These are phyloP conservation scores for Zele albiditarsus DNA, from an alignment of 2,888 invertebrate genomes.

Conservation along the genomic window DNA sequence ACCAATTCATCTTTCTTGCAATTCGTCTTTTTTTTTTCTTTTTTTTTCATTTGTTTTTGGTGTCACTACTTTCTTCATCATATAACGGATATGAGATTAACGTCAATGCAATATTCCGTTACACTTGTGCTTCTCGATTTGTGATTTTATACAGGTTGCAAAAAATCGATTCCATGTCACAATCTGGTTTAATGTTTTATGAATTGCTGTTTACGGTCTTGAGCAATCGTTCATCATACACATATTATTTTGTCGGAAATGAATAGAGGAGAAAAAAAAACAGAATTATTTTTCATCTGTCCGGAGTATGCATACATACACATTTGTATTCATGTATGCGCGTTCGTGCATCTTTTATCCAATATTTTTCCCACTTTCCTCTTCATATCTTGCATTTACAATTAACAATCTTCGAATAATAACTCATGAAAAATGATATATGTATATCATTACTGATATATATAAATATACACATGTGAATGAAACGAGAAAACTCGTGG, in stretches of 20 bases:
- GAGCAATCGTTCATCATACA: neutral
- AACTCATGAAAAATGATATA: too few species aligned
- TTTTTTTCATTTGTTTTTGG: constrained; percentile 15
- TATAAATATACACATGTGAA: neutral
- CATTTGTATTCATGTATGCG: too few species aligned
- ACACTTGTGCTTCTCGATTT: constrained; percentile 23
- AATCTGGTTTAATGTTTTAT: constrained; percentile 11
- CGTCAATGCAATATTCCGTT: constrained; percentile 58
- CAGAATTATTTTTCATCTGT: neutral
- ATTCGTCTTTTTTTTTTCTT: neutral
- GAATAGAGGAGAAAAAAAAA: neutral
- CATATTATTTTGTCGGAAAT: neutral
- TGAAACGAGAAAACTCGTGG: neutral
- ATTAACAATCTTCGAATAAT: too few species aligned
- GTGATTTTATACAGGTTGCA: constrained; percentile 11
- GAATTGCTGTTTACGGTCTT: neutral
- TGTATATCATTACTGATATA: too few species aligned
- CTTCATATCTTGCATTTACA: too few species aligned
- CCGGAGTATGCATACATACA: too few species aligned
- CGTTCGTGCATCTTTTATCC: too few species aligned
- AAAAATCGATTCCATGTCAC: neutral
- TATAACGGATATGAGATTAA: constrained; percentile 58
- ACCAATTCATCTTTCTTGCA: neutral
- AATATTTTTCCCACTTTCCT: too few species aligned
- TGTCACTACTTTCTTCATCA: constrained; percentile 31